phyloP scores from a whole-genome alignment of 2,888 invertebrate genomes.

The Drosophila kanekoi region DNA sequence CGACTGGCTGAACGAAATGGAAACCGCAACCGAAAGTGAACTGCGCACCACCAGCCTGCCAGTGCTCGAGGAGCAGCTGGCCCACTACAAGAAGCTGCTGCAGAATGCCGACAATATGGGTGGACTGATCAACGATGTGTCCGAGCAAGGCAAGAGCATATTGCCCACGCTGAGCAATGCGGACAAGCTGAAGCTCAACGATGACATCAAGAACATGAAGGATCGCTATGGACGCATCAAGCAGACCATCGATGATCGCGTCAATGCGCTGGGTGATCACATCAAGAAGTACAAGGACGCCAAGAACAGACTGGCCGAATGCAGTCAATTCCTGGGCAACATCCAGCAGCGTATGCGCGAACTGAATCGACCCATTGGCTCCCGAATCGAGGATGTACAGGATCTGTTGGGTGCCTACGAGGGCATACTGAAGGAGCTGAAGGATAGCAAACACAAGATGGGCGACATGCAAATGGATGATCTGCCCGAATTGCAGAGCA shows the following conservation, averaged over 20 bases:
- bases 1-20: conserved; percentile 96
- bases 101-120: conserved; percentile 90
- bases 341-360: conserved; percentile 94
- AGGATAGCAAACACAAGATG: conserved; percentile 91
- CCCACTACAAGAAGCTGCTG: conserved; percentile 93
- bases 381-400: conserved; percentile 94
- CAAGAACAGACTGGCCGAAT: conserved; percentile 92
- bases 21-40: conserved; percentile 93
- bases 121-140: conserved; percentile 90
- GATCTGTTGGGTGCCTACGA: conserved; percentile 92
- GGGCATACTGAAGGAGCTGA: conserved; percentile 91
- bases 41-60: conserved; percentile 92
- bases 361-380: conserved; percentile 94
- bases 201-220: conserved; percentile 91
- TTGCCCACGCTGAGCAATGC: conserved; percentile 93
- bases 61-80: conserved; percentile 93
- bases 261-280: conserved; percentile 90
- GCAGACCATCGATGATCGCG: conserved; percentile 91
- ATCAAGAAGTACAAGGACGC: conserved; percentile 93
- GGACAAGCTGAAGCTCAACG: conserved; percentile 93
- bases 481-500: conserved; percentile 91
- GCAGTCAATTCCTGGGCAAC: conserved; percentile 91
- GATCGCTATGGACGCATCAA: conserved; percentile 92
- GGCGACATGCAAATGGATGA: conserved; percentile 91
- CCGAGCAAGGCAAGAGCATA: conserved; percentile 92